Percentiles rank a stretch among this genome's conserved stretches.
These are phyloP conservation scores for Phrynocephalus vlangalii DNA, from an alignment of 2,797 vertebrate species.

Conservation along the genomic window DNA sequence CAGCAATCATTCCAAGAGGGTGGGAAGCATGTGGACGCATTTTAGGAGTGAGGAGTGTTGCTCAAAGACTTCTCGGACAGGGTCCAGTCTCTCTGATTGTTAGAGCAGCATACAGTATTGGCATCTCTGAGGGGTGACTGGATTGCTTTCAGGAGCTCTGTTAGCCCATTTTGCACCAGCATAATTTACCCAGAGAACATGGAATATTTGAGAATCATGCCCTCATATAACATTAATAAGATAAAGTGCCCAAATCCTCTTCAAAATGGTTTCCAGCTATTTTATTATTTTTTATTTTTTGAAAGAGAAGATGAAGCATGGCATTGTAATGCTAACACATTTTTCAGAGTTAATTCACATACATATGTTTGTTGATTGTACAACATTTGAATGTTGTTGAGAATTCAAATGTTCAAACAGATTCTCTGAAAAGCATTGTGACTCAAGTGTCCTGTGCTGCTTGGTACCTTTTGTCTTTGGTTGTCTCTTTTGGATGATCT, in stretches of 20 bases:
- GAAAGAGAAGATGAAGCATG: background rate
- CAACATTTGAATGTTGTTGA: background rate
- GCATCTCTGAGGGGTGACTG: background rate
- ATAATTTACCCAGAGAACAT: conserved; percentile 20
- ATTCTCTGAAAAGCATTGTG: background rate
- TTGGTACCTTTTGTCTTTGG: background rate
- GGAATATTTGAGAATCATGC: conserved; percentile 26
- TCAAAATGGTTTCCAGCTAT: background rate
- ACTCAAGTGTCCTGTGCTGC: background rate
- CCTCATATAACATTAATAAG: background rate
- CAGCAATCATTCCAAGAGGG: background rate
- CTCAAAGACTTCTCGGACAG: background rate
- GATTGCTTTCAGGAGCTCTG: background rate
- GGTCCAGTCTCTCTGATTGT: fast-evolving
- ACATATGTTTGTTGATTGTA: background rate
- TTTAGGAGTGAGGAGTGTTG: background rate
- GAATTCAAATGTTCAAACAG: too few species aligned
- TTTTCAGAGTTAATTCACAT: background rate
- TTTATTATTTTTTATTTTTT: background rate
- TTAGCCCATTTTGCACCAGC: background rate
- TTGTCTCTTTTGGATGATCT: too few species aligned
- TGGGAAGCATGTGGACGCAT: background rate
- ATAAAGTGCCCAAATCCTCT: background rate
- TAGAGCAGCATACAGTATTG: conserved; percentile 12
- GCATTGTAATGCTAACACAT: background rate